These are phyloP conservation scores for Stegodyphus dumicola DNA, from an alignment of 1,140 invertebrate species.

Conservation along the genomic window DNA sequence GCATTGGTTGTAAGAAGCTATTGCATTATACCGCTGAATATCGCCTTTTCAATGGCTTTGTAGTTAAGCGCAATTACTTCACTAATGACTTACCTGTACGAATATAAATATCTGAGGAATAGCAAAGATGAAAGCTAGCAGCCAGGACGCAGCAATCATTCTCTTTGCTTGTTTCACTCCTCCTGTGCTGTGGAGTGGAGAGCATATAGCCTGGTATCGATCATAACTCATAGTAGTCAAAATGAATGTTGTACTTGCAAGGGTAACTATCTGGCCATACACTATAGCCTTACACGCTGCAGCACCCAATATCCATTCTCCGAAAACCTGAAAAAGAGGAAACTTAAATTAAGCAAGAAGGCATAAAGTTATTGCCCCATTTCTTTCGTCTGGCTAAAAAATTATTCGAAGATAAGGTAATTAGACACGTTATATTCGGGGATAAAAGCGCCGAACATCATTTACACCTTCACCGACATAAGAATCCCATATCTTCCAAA, in stretches of 20 bases:
- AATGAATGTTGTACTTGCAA: slow-evolving; percentile 70
- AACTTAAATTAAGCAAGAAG: too few relatives aligned
- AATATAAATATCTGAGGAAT: slow-evolving; percentile 71
- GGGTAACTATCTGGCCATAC: slow-evolving; percentile 69
- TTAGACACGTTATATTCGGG: too few relatives aligned
- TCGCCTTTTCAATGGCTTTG: too few relatives aligned
- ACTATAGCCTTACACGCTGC: slow-evolving; percentile 69
- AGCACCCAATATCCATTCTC: slow-evolving; percentile 69
- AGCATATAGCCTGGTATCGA: slow-evolving; percentile 70
- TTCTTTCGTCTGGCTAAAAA: too few relatives aligned
- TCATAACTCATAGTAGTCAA: slow-evolving; percentile 70
- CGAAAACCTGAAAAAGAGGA: slow-evolving; percentile 66
- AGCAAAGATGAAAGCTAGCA: slow-evolving; percentile 69
- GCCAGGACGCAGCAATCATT: slow-evolving; percentile 69
- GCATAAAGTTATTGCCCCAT: too few relatives aligned
- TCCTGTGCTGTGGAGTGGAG: slow-evolving; percentile 67
- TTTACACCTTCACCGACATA: too few relatives aligned
- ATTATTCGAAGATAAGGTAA: too few relatives aligned
- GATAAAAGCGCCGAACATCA: too few relatives aligned
- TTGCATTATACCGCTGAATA: too few relatives aligned
- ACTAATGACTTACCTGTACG: slow-evolving; percentile 65
- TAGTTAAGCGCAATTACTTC: background rate
- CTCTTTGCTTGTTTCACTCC: slow-evolving; percentile 64
- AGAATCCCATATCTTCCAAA: too few relatives aligned
- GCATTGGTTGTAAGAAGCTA: too few relatives aligned